phyloP scores from a whole-genome alignment of 1,140 invertebrate genomes.

The Drosophila chauvacae region DNA sequence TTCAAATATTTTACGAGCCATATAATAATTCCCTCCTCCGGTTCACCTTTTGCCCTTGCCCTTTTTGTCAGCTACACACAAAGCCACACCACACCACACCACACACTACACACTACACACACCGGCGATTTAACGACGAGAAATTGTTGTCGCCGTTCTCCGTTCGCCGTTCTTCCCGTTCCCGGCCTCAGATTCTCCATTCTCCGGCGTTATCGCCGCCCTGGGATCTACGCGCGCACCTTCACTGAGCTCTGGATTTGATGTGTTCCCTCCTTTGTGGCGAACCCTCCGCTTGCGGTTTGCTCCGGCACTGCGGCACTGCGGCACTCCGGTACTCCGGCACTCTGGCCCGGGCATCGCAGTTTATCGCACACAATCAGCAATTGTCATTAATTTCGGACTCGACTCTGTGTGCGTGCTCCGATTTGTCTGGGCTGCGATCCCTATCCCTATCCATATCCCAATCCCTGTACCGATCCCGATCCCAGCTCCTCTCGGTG shows the following conservation, averaged over 20 bases:
- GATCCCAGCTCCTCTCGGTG: slow-evolving; percentile 29
- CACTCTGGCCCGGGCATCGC: slow-evolving; percentile 18
- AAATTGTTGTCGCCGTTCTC: slow-evolving; percentile 49
- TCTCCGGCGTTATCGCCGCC: slow-evolving; percentile 46
- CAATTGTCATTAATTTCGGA: slow-evolving; percentile 83
- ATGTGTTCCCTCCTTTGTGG: slow-evolving; percentile 19
- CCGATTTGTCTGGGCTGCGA: slow-evolving; percentile 65
- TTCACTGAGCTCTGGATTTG: slow-evolving; percentile 44
- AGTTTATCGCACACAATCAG: slow-evolving; percentile 79
- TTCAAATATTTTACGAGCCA: slow-evolving; percentile 81
- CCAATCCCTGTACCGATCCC: not conserved
- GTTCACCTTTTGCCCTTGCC: slow-evolving; percentile 42
- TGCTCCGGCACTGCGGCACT: too few species aligned
- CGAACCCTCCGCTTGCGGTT: slow-evolving; percentile 33
- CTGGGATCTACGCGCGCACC: slow-evolving; percentile 65
- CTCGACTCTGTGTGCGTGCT: slow-evolving; percentile 71
- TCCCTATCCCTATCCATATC: not conserved
- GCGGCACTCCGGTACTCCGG: too few species aligned
- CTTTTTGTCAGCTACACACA: slow-evolving; percentile 22
- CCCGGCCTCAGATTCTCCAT: not conserved
- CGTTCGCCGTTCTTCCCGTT: slow-evolving; percentile 4
- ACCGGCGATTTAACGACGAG: slow-evolving; percentile 51
- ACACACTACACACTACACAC: not conserved
- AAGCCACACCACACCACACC: slow-evolving; percentile 4
- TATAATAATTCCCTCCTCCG: slow-evolving; percentile 65